phyloP scores from a whole-genome alignment of 2,888 invertebrate species.

The Saturnia japonica region DNA sequence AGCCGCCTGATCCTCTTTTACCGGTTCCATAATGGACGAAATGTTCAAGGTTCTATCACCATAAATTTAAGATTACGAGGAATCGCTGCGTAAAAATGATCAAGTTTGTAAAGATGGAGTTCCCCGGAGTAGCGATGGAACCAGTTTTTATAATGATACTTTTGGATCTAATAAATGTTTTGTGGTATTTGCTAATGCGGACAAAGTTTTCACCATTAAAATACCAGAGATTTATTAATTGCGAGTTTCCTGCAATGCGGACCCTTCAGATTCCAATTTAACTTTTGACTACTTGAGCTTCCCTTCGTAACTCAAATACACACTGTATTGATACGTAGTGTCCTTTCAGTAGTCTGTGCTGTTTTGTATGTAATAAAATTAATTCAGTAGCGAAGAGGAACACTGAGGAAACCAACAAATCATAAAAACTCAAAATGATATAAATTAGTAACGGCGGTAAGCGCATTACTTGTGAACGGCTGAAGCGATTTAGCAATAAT shows the following conservation, averaged over 20 bases:
- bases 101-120: constrained; percentile 9
- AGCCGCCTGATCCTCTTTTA: constrained; percentile 32
- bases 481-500: too few relatives aligned
- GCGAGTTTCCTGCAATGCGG: neutral
- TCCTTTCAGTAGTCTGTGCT: too few relatives aligned
- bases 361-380: too few relatives aligned
- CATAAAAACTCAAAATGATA: neutral
- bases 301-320: neutral
- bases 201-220: neutral
- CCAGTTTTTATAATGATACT: constrained; percentile 14
- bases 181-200: neutral
- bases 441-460: too few relatives aligned
- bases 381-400: neutral
- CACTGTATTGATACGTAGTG: too few relatives aligned
- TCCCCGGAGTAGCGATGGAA: constrained; percentile 14
- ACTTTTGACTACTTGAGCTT: neutral
- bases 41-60: constrained; percentile 16
- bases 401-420: neutral
- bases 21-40: constrained; percentile 19
- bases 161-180: neutral
- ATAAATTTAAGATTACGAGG: constrained; percentile 22
- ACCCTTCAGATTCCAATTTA: neutral
- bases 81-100: constrained; percentile 18
- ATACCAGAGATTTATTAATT: neutral
- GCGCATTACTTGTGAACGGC: too few relatives aligned